Percentiles rank a stretch among this genome's conserved stretches.
Conservation (phyloP, 2,888 invertebrate species). For the Cerastoderma edule region DNA sequence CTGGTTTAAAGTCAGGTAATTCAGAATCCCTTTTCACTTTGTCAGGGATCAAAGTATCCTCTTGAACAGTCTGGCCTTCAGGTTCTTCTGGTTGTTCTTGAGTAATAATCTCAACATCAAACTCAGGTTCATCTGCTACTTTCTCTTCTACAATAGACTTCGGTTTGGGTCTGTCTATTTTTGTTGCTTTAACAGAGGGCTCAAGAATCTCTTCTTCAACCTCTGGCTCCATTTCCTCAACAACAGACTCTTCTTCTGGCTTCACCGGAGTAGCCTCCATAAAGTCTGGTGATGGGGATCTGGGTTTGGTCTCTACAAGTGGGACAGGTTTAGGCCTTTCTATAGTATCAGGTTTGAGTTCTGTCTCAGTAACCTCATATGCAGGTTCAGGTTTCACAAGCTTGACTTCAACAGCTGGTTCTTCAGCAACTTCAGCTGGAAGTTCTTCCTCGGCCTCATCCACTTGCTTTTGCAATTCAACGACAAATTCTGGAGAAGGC, state of each 20-base stretch:
- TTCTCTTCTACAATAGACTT: conserved; percentile 70
- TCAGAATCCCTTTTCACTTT: conserved; percentile 65
- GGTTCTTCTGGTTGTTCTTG: conserved; percentile 54
- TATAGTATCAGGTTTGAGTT: conserved; percentile 36
- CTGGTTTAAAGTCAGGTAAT: conserved; percentile 60
- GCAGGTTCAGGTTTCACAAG: conserved; percentile 37
- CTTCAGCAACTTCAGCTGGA: conserved; percentile 87
- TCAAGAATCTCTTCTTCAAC: conserved; percentile 67
- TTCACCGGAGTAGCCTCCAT: conserved; percentile 42
- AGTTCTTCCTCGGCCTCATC: conserved; percentile 43
- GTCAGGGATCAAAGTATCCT: conserved; percentile 63
- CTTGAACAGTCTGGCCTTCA: conserved; percentile 49
- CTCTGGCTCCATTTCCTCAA: conserved; percentile 52
- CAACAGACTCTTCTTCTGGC: conserved; percentile 52
- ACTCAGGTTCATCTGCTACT: conserved; percentile 64
- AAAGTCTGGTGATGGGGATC: conserved; percentile 36
- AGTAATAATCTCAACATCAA: conserved; percentile 42
- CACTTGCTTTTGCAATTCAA: conserved; percentile 31
- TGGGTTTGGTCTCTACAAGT: conserved; percentile 49
- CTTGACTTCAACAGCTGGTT: conserved; percentile 39
- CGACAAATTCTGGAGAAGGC: conserved; percentile 57
- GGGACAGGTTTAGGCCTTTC: conserved; percentile 47
- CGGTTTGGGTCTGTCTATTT: conserved; percentile 71
- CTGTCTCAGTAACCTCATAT: conserved; percentile 36
- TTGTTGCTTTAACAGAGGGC: conserved; percentile 65